phyloP scores from a whole-genome alignment of 2,888 invertebrate species.

The Cosmorhoe ocellata region DNA sequence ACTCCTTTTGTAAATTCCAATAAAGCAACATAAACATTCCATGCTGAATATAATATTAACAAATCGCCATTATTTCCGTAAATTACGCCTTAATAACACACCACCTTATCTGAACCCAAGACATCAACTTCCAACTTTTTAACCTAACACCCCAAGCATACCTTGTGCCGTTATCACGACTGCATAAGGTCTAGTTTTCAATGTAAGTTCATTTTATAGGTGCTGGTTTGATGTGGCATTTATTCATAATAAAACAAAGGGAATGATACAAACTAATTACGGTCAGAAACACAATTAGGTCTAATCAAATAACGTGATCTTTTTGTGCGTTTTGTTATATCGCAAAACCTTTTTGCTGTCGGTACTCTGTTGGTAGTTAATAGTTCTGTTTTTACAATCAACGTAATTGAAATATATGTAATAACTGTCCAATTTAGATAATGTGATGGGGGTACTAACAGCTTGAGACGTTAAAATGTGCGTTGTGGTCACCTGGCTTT shows the following conservation, averaged over 20 bases:
- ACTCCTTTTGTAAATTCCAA: no score
- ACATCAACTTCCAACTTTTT: conserved; percentile 54
- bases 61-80: conserved; percentile 76
- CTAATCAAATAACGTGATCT: conserved; percentile 79
- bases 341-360: conserved; percentile 51
- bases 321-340: conserved; percentile 61
- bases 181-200: conserved; percentile 44
- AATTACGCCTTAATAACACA: conserved; percentile 76
- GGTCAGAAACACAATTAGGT: conserved; percentile 77
- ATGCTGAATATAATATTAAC: conserved; percentile 71
- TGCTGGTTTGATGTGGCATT: conserved; percentile 40
- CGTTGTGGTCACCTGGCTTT: conserved; percentile 1
- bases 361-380: conserved; percentile 40
- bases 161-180: conserved; percentile 23
- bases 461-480: neutral
- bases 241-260: conserved; percentile 76
- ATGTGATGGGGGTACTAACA: conserved; percentile 5
- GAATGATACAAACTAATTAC: conserved; percentile 78
- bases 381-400: conserved; percentile 40
- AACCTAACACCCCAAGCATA: conserved; percentile 15
- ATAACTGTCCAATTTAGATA: conserved; percentile 36
- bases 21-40: no score
- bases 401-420: conserved; percentile 47
- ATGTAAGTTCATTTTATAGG: conserved; percentile 17
- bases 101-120: conserved; percentile 70